Evolutionary conservation across 2,113 vertebrate species (phyloP).

Genomic region (Buteo buteo): DNA sequence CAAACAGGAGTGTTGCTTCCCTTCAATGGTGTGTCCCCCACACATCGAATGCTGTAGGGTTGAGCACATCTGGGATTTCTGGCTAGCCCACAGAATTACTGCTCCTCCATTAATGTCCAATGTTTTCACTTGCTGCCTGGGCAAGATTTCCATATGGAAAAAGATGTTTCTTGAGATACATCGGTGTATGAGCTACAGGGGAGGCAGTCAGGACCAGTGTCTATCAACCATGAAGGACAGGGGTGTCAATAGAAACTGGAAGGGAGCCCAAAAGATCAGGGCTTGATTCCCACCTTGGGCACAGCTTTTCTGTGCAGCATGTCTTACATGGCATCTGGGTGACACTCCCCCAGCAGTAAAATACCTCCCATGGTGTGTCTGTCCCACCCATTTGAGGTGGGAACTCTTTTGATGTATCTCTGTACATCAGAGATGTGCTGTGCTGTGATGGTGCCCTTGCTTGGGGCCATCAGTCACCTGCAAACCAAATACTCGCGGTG

Average conservation of each 20-base stretch:
- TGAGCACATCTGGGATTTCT: background rate
- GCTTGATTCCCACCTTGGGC: background rate
- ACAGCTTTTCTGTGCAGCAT: background rate
- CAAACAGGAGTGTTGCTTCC: background rate
- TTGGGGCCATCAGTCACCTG: background rate
- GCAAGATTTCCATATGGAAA: background rate
- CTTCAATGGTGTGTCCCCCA: background rate
- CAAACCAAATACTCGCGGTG: background rate
- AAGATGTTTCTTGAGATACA: background rate
- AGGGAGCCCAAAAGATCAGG: background rate
- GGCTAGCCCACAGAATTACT: background rate
- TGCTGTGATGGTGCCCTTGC: background rate
- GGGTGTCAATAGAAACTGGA: background rate
- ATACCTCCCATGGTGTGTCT: background rate
- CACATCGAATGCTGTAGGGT: rapidly evolving
- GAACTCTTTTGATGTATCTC: background rate
- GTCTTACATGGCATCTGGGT: background rate
- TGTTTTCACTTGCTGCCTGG: background rate
- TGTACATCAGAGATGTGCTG: no score
- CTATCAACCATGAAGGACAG: background rate
- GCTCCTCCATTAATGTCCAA: background rate
- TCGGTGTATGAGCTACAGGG: background rate
- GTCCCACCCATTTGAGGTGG: background rate
- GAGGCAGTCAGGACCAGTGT: background rate
- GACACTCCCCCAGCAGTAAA: no score